A percentile compares a stretch with the other conserved stretches of the same genome.
Conservation (phyloP, 2,888 invertebrate genomes). For the Tortricodes alternella region DNA sequence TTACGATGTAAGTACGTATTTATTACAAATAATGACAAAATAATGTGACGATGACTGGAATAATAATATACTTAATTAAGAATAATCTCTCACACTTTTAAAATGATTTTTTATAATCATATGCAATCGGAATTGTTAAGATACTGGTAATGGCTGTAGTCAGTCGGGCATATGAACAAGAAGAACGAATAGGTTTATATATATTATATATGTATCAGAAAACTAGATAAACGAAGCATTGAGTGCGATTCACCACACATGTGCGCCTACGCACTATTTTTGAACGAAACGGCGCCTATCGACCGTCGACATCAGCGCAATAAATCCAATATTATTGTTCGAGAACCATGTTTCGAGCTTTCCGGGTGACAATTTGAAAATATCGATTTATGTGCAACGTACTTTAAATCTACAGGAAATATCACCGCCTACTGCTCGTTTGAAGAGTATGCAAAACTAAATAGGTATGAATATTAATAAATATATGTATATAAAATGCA, state of each 20-base stretch:
- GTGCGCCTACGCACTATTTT: slow-evolving; percentile 64
- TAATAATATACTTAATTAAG: too few species aligned
- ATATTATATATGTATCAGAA: background rate
- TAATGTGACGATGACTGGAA: too few species aligned
- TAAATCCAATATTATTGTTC: slow-evolving; percentile 61
- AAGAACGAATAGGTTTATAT: background rate
- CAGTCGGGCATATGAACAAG: background rate
- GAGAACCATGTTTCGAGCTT: slow-evolving; percentile 50
- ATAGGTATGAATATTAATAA: too few species aligned
- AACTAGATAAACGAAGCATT: background rate
- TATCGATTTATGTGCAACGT: slow-evolving; percentile 9
- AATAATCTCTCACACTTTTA: too few species aligned
- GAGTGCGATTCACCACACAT: background rate
- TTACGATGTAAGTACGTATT: too few species aligned
- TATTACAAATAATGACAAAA: too few species aligned
- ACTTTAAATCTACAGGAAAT: background rate
- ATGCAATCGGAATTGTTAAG: too few species aligned
- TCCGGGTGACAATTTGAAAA: slow-evolving; percentile 19
- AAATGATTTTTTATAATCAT: too few species aligned
- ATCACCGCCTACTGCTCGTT: background rate
- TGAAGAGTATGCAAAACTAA: background rate
- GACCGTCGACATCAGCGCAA: slow-evolving; percentile 49
- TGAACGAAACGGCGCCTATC: slow-evolving; percentile 57
- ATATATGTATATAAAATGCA: too few species aligned
- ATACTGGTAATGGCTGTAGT: background rate